Conservation (phyloP, 2,888 invertebrate species). For the Hipparchia sbordonii region DNA sequence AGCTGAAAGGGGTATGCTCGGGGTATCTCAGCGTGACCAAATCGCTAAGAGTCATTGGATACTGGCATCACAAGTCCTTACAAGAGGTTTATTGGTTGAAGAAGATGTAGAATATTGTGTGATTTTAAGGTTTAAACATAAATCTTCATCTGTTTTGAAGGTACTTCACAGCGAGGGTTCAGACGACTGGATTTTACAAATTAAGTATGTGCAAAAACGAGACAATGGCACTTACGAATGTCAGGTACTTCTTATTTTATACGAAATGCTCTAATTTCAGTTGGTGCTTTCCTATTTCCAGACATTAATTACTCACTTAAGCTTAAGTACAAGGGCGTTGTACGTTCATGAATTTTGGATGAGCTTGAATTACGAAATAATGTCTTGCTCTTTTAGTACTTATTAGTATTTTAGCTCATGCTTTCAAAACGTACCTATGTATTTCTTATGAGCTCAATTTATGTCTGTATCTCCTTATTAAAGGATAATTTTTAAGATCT, state of each 20-base stretch:
- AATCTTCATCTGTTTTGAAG: slow-evolving; percentile 43
- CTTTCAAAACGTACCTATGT: no score
- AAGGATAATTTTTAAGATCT: no score
- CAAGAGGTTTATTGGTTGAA: no score
- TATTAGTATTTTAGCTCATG: no score
- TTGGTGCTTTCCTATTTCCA: not conserved
- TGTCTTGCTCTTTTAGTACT: no score
- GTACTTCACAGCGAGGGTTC: slow-evolving; percentile 92
- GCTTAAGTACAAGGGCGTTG: not conserved
- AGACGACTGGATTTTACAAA: slow-evolving; percentile 95
- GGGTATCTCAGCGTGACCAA: not conserved
- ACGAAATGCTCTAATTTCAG: not conserved
- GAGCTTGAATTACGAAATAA: no score
- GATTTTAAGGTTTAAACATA: not conserved
- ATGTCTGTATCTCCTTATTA: no score
- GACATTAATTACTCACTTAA: not conserved
- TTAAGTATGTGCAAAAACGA: slow-evolving; percentile 94
- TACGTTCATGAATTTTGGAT: no score
- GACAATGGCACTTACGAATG: slow-evolving; percentile 97
- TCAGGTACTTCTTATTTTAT: slow-evolving; percentile 83
- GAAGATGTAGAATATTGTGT: not conserved
- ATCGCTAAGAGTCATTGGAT: no score
- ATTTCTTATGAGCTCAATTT: no score
- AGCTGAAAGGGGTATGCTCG: no score
- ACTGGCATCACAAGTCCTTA: no score